phyloP scores from a whole-genome alignment of 2,113 vertebrate genomes.

The Myrmophylax atrothorax region DNA sequence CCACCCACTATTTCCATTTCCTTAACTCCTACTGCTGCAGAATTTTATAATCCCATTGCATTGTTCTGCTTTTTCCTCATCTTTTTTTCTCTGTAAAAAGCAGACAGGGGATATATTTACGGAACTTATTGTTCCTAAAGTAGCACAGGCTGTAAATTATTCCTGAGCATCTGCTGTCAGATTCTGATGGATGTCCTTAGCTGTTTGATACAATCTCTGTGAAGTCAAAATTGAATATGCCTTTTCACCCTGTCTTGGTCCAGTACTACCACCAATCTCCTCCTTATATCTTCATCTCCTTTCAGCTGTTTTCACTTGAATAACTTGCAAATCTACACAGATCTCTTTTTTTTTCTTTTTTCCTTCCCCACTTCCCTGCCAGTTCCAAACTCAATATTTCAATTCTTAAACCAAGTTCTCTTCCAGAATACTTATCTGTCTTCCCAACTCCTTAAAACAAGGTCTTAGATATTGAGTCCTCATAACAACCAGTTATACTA shows the following conservation, averaged over 20 bases:
- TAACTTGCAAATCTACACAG: neutral
- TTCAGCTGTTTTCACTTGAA: neutral
- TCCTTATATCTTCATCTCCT: neutral
- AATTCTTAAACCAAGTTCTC: neutral
- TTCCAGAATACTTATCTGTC: neutral
- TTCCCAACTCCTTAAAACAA: neutral
- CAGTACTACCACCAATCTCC: neutral
- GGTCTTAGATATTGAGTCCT: neutral
- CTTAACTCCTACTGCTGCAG: neutral
- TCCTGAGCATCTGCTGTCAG: neutral
- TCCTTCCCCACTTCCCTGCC: accelerated
- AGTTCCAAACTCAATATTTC: neutral
- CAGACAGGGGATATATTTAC: neutral
- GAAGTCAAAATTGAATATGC: neutral
- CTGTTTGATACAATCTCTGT: neutral
- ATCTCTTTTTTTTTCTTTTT: accelerated
- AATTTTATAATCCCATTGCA: neutral
- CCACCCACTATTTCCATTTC: neutral
- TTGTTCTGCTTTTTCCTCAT: neutral
- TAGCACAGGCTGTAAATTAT: neutral
- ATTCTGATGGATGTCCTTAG: conserved; percentile 5
- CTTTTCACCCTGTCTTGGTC: neutral
- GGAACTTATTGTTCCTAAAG: conserved; percentile 10
- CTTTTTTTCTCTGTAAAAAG: neutral
- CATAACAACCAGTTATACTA: neutral